Percentiles rank a stretch among this genome's conserved stretches.
These are phyloP conservation scores for Myrmecobius fasciatus DNA, from an alignment of 2,113 vertebrate genomes.

Conservation along the genomic window DNA sequence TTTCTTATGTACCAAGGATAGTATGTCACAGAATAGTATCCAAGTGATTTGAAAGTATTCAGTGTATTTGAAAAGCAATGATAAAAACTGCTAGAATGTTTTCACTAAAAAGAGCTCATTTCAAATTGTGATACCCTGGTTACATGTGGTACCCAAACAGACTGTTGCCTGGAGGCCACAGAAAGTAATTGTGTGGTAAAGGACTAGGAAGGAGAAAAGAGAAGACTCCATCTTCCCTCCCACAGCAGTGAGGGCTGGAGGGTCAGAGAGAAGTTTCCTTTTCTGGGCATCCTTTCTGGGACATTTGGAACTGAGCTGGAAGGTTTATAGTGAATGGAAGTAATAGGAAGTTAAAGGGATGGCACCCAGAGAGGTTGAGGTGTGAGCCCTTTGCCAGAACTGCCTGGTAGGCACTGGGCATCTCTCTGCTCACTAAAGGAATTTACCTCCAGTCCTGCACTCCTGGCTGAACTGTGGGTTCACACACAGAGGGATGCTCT, in stretches of 20 bases:
- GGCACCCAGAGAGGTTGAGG: background rate
- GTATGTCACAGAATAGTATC: background rate
- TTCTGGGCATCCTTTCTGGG: background rate
- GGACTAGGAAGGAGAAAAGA: background rate
- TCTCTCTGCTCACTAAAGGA: background rate
- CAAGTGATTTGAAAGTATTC: background rate
- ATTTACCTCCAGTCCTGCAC: background rate
- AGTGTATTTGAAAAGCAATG: background rate
- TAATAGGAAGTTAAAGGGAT: background rate
- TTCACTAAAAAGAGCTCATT: background rate
- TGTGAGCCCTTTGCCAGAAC: background rate
- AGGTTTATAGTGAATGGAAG: background rate
- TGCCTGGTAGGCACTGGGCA: background rate
- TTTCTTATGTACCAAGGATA: background rate
- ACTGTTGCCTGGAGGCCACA: background rate
- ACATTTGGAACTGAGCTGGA: background rate
- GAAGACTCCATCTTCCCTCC: background rate
- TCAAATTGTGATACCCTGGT: background rate
- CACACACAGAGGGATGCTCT: background rate
- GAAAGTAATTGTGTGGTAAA: background rate
- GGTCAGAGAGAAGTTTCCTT: background rate
- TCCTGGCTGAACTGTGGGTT: background rate
- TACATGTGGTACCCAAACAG: background rate
- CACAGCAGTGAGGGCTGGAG: background rate
- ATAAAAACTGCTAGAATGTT: background rate